These are phyloP conservation scores for Tympanoctomys barrerae DNA, from an alignment of 2,797 vertebrate genomes.

Conservation along the genomic window DNA sequence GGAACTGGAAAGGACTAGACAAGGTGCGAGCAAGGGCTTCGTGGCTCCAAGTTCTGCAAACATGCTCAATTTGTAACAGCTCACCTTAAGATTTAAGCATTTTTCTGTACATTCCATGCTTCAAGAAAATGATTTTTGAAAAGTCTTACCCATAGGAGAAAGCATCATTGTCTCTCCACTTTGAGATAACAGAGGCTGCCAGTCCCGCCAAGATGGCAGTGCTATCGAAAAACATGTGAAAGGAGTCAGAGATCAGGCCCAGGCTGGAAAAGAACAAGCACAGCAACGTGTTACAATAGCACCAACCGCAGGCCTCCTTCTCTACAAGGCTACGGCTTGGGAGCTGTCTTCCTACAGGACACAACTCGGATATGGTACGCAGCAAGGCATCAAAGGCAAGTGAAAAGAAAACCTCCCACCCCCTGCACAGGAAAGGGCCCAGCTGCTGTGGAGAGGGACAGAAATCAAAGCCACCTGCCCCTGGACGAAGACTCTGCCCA, in stretches of 20 bases:
- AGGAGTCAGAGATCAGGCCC: conserved; percentile 99
- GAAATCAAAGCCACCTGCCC: background rate
- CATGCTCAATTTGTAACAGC: conserved; percentile 22
- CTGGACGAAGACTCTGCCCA: background rate
- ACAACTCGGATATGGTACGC: background rate
- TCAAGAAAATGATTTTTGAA: conserved; percentile 59
- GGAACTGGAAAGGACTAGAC: background rate
- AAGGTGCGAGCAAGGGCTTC: background rate
- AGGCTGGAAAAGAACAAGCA: conserved; percentile 91
- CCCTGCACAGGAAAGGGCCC: background rate
- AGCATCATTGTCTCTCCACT: conserved; percentile 98
- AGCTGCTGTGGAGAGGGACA: background rate
- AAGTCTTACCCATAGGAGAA: conserved; percentile 97
- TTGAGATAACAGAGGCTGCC: conserved; percentile 98
- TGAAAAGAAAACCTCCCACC: background rate
- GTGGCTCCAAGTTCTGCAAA: background rate
- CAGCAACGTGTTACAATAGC: conserved; percentile 58
- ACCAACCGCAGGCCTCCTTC: background rate
- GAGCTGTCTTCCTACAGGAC: background rate
- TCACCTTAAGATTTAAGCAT: background rate
- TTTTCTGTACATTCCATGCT: conserved; percentile 51
- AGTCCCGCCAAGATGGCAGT: conserved; percentile 97
- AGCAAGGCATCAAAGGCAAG: background rate
- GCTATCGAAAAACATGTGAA: conserved; percentile 99
- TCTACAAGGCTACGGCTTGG: background rate